Percentiles rank a stretch among this genome's conserved stretches.
Conservation (phyloP, 2,113 vertebrate species). For the Neomonachus schauinslandi region DNA sequence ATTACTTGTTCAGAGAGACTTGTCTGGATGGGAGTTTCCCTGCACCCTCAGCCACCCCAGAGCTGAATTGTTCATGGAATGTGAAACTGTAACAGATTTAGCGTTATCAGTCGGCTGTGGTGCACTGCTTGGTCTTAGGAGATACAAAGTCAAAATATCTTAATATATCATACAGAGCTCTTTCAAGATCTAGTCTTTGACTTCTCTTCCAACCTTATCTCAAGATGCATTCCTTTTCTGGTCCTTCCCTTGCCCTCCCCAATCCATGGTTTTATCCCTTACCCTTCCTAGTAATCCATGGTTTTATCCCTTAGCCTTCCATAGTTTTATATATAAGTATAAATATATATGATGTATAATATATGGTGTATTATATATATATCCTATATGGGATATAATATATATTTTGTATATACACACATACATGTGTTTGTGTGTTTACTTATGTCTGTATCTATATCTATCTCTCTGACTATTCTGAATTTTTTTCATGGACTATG, state of each 20-base stretch:
- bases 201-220: neutral
- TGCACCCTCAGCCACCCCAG: neutral
- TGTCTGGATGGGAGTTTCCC: neutral
- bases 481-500: neutral
- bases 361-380: neutral
- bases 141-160: neutral
- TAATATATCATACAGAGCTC: neutral
- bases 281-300: neutral
- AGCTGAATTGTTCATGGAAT: neutral
- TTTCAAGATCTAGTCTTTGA: neutral
- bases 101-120: neutral
- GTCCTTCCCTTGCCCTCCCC: neutral
- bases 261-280: neutral
- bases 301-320: neutral
- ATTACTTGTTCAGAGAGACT: neutral
- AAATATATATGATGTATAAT: neutral
- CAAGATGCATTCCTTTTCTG: neutral
- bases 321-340: neutral
- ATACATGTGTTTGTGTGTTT: neutral
- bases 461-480: neutral
- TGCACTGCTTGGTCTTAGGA: neutral
- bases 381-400: neutral
- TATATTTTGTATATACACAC: neutral
- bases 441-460: neutral
- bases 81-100: neutral